Evolutionary conservation across 2,797 vertebrate species (phyloP).

Genomic region (Heterohyrax brucei): DNA sequence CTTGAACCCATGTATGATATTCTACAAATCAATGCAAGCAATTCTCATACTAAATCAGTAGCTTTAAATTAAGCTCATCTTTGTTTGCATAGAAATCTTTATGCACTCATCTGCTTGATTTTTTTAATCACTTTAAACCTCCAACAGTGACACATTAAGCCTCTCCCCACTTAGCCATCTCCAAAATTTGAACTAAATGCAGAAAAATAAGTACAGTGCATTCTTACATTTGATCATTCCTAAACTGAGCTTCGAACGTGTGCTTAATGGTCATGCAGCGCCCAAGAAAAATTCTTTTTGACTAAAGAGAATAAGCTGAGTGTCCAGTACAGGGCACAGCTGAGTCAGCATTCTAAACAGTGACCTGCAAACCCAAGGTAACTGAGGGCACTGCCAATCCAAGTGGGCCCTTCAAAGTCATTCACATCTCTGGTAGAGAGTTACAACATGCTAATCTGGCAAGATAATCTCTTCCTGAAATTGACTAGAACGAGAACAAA

Average conservation of each 20-base stretch:
- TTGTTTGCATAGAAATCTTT: slow-evolving; percentile 88
- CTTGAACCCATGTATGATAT: slow-evolving; percentile 85
- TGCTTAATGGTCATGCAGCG: slow-evolving; percentile 81
- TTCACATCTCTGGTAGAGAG: slow-evolving; percentile 78
- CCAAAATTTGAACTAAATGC: slow-evolving; percentile 88
- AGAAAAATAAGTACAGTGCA: slow-evolving; percentile 85
- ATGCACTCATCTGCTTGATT: slow-evolving; percentile 86
- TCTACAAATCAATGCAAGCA: slow-evolving; percentile 87
- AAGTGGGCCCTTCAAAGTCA: slow-evolving; percentile 77
- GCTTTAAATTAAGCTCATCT: slow-evolving; percentile 88
- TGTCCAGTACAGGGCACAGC: slow-evolving; percentile 79
- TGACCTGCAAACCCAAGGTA: slow-evolving; percentile 80
- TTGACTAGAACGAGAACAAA: slow-evolving; percentile 70
- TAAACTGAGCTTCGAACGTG: slow-evolving; percentile 81
- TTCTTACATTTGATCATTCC: slow-evolving; percentile 84
- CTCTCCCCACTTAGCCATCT: slow-evolving; percentile 86
- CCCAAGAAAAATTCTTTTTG: slow-evolving; percentile 81
- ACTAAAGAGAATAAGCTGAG: slow-evolving; percentile 80
- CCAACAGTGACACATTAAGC: slow-evolving; percentile 85
- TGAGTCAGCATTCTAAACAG: slow-evolving; percentile 86
- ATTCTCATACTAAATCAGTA: slow-evolving; percentile 85
- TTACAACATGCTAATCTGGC: slow-evolving; percentile 82
- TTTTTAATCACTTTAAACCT: slow-evolving; percentile 88
- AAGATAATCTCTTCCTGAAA: slow-evolving; percentile 83
- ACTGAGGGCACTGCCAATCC: slow-evolving; percentile 72